Evolutionary conservation across 2,797 vertebrate genomes (phyloP).

Genomic region (Acrossocheilus fasciatus): DNA sequence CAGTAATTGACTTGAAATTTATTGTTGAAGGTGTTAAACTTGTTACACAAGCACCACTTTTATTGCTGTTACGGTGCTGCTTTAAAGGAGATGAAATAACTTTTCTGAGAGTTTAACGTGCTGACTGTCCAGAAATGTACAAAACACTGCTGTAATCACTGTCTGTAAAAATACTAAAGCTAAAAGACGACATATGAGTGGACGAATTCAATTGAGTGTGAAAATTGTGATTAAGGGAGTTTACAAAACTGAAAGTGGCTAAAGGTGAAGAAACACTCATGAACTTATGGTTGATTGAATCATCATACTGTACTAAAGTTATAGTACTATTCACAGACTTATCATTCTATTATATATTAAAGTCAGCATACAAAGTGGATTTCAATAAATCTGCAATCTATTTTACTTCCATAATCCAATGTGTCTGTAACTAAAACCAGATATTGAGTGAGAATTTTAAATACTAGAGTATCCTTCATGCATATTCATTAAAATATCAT

Average conservation of each 20-base stretch:
- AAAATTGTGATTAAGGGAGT: background rate
- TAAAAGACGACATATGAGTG: background rate
- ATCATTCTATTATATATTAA: background rate
- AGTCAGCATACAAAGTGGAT: background rate
- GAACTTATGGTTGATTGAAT: background rate
- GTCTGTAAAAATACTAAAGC: background rate
- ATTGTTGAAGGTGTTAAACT: background rate
- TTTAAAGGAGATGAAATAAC: background rate
- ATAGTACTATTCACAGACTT: background rate
- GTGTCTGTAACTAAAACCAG: background rate
- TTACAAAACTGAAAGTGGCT: background rate
- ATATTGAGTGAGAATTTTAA: background rate
- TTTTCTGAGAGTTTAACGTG: background rate
- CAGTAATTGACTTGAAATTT: constrained; percentile 6
- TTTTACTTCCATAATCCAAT: background rate
- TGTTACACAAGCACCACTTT: background rate
- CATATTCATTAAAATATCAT: background rate
- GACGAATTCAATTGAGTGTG: background rate
- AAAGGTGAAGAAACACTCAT: background rate
- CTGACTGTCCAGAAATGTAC: background rate
- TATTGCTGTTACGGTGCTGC: background rate
- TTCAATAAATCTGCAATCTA: background rate
- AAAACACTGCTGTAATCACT: background rate
- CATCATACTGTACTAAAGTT: background rate
- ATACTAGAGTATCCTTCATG: background rate